These are phyloP conservation scores for Lepidiolamprologus cunningtoni DNA, from an alignment of 2,113 vertebrate genomes.

Conservation along the genomic window DNA sequence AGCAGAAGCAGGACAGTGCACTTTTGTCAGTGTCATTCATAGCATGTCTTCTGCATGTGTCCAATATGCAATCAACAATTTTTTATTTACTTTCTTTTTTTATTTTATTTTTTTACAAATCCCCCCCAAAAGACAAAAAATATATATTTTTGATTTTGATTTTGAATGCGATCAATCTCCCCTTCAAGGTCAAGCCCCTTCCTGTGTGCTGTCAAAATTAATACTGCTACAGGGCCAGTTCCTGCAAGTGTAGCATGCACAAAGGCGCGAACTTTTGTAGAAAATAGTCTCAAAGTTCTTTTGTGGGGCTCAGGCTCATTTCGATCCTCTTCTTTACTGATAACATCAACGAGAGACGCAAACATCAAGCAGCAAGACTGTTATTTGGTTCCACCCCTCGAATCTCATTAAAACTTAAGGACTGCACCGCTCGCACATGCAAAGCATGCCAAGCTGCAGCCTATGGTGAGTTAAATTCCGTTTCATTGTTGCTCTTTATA, in stretches of 20 bases:
- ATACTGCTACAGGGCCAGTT: neutral
- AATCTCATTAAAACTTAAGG: constrained; percentile 10
- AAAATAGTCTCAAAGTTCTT: neutral
- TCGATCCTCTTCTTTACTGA: neutral
- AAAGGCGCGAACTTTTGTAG: neutral
- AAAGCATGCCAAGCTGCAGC: neutral
- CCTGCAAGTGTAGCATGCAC: neutral
- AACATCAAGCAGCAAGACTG: neutral
- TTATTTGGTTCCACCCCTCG: constrained; percentile 1
- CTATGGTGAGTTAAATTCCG: neutral
- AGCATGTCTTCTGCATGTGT: neutral
- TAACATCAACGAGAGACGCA: neutral
- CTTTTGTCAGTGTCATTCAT: constrained; percentile 7
- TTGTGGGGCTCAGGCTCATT: neutral
- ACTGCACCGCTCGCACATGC: neutral
- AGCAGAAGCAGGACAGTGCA: neutral
- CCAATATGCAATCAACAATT: neutral
- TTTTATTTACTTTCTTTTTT: neutral
- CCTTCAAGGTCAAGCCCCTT: neutral
- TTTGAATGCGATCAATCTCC: neutral
- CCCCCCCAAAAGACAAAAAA: neutral
- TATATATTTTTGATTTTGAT: fast-evolving
- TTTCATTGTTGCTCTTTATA: neutral
- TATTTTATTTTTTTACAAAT: neutral
- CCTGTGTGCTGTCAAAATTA: neutral